Base-by-base conservation (phyloP, 2,888 invertebrate genomes). In the Scelioninae gen. 1 region DNA sequence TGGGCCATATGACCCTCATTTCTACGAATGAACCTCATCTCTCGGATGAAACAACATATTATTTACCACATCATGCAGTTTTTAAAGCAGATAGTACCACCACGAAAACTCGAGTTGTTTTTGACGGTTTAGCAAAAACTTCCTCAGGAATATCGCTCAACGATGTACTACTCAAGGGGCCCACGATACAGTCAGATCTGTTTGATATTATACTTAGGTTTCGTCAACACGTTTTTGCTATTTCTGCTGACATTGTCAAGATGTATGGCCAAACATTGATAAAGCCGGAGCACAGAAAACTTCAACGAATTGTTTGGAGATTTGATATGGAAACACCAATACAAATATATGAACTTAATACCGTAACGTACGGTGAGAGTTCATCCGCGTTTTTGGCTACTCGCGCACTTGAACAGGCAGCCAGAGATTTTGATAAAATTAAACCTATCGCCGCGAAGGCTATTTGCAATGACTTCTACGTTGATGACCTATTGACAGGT, bases 301-400 rank as follows among this genome's bases (percentile, higher is more conserved):
- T 74, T n/a, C 88, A 88, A 6, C 51, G 86, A 29, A 88, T 89
- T 13, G 11, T 90, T 0, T 89, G 89, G 89, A 58, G 87, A 11
- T 60, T 63, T 43, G 79, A 31, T 8, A 58, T 13, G 45, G 60
- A 58, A 32, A 77, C 0, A 47, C 81, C 16, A 56, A 74, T 40
- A 40, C 43, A 5, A 85, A 71, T 38, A 23, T 60, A 60, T n/a
- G 29, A 43, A 43, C 40, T 60, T 4, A 78, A 56, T 4, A 78
- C 78, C 6, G 60, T 82, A 7, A 82, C 82, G 0, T 82, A 84
- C 43, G 78, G 75, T 0, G 47, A 62, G 43, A 71, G 40, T 49
- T 32, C 38, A 16, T 23, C 75, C 0, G 9, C 78, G n/a, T 82
- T 68, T 66, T 13, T 75, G 31, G 76, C 82, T 6, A 76, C 63